phyloP scores from a whole-genome alignment of 2,113 vertebrate genomes.

The Caranx ignobilis region DNA sequence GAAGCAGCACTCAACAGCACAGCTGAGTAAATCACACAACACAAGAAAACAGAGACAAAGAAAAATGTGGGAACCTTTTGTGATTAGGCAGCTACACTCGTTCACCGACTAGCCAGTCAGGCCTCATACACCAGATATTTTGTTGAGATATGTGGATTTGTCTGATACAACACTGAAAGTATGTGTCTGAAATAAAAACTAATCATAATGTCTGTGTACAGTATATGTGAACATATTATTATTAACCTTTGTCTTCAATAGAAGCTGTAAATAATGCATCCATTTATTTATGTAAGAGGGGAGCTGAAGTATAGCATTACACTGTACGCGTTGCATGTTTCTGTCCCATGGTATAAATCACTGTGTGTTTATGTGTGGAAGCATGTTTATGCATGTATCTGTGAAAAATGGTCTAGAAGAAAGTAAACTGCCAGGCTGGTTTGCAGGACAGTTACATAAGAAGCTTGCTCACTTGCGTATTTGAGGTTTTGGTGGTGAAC shows the following conservation, averaged over 20 bases:
- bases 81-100: too few relatives aligned
- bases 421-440: constrained; percentile 52
- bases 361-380: constrained; percentile 30
- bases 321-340: not conserved
- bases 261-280: not conserved
- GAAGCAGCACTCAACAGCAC: not conserved
- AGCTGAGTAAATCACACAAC: too few relatives aligned
- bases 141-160: too few relatives aligned
- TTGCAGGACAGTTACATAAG: constrained; percentile 69
- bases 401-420: constrained; percentile 45
- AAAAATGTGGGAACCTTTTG: too few relatives aligned
- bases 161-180: not conserved
- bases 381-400: constrained; percentile 42
- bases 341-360: constrained; percentile 23
- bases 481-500: constrained; percentile 61
- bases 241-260: not conserved
- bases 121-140: too few relatives aligned
- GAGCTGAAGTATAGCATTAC: not conserved
- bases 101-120: too few relatives aligned
- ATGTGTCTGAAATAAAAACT: not conserved
- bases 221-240: not conserved
- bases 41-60: too few relatives aligned
- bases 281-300: not conserved
- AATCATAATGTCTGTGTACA: not conserved
- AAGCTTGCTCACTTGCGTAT: constrained; percentile 60